Conservation (phyloP, 2,797 vertebrate species). For the Melanogrammus aeglefinus region DNA sequence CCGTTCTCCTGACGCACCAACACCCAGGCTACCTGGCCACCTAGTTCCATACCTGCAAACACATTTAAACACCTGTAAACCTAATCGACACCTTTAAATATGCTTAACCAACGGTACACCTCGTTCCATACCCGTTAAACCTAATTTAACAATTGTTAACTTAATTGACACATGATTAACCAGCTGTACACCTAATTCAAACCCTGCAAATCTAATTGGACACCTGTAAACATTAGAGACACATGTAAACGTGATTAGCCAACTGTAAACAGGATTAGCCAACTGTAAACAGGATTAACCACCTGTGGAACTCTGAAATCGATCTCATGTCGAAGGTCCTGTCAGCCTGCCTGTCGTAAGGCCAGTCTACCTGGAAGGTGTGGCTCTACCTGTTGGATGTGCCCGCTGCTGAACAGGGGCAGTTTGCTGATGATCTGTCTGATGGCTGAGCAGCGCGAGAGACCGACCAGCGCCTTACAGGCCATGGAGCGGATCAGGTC, state of each 20-base stretch:
- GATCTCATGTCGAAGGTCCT: too few relatives aligned
- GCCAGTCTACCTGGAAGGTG: background rate
- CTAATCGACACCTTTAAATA: too few relatives aligned
- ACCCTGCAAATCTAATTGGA: too few relatives aligned
- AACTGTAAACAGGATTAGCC: background rate
- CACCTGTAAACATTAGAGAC: too few relatives aligned
- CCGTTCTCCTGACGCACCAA: background rate
- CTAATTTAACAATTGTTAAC: too few relatives aligned
- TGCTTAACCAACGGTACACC: background rate
- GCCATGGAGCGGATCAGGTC: constrained; percentile 90
- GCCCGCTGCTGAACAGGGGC: constrained; percentile 91
- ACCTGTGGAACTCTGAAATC: background rate
- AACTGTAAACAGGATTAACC: background rate
- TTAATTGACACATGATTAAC: too few relatives aligned
- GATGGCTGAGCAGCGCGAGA: constrained; percentile 86
- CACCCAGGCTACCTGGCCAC: background rate
- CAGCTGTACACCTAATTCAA: too few relatives aligned
- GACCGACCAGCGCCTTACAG: constrained; percentile 91
- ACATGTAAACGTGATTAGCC: too few relatives aligned
- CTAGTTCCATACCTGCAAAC: background rate
- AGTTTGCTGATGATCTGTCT: constrained; percentile 96
- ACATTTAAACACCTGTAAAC: background rate
- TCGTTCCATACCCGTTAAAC: too few relatives aligned
- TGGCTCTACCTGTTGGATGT: constrained; percentile 83
- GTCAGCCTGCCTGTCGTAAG: background rate